Evolutionary conservation across 2,113 vertebrate genomes (phyloP).

Genomic region (Cheilinus undulatus): DNA sequence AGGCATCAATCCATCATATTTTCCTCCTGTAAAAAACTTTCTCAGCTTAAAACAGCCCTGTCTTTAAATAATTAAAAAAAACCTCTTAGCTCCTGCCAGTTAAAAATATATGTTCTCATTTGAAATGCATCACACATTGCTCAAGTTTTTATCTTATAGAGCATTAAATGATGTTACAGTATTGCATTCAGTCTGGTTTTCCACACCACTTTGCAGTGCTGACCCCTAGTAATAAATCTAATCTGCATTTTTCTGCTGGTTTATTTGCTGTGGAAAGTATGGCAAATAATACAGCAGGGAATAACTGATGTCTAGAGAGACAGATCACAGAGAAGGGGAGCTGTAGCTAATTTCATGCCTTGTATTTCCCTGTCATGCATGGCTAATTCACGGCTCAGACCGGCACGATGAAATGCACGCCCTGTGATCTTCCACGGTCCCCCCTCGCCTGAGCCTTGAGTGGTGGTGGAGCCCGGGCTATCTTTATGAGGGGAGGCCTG

Average conservation of each 20-base stretch:
- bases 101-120: conserved; percentile 25
- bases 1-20: conserved; percentile 9
- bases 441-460: conserved; percentile 3
- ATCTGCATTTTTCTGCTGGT: conserved; percentile 62
- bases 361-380: conserved; percentile 75
- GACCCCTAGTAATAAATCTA: conserved; percentile 47
- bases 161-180: conserved; percentile 31
- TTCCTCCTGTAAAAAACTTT: conserved; percentile 21
- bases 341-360: conserved; percentile 79
- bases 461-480: conserved; percentile 32
- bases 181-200: conserved; percentile 14
- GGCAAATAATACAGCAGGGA: conserved; percentile 46
- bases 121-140: conserved; percentile 26
- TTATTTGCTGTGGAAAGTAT: conserved; percentile 59
- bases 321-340: conserved; percentile 63
- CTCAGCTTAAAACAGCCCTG: conserved; percentile 5
- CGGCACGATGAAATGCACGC: conserved; percentile 49
- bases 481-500: conserved; percentile 39
- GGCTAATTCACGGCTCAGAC: conserved; percentile 65
- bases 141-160: conserved; percentile 5
- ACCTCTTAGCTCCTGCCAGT: conserved; percentile 8
- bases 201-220: conserved; percentile 24
- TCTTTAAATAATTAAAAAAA: conserved; percentile 38
- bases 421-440: conserved; percentile 56
- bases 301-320: conserved; percentile 44